phyloP scores from a whole-genome alignment of 37 sponge, comb jelly and placozoan species.

The Corticium candelabrum region DNA sequence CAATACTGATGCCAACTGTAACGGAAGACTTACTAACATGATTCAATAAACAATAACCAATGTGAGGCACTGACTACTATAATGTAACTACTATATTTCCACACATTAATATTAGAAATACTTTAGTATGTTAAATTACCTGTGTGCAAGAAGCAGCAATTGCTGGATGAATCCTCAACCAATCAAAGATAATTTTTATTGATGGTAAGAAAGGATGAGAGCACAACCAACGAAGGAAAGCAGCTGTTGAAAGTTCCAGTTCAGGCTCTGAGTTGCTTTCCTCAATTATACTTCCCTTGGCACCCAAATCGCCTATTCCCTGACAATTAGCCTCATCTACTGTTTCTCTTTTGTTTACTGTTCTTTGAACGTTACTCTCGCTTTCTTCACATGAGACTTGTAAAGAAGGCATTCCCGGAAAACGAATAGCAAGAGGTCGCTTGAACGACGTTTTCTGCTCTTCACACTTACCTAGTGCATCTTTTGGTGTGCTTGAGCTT shows the following conservation, averaged over 20 bases:
- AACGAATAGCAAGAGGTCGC: neutral
- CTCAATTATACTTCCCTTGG: no score
- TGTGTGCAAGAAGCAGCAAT: slow-evolving; percentile 66
- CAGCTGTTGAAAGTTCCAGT: neutral
- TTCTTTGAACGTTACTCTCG: no score
- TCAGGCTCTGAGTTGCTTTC: neutral
- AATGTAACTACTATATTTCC: no score
- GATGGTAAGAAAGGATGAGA: neutral
- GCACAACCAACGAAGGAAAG: neutral
- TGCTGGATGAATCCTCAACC: slow-evolving; percentile 60
- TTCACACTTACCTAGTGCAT: no score
- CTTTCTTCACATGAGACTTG: no score
- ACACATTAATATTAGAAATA: no score
- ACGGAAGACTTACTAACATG: no score
- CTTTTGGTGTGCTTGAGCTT: neutral
- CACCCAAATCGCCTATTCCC: no score
- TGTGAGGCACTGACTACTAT: no score
- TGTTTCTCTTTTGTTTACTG: neutral
- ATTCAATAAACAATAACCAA: no score
- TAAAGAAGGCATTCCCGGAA: neutral
- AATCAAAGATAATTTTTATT: slow-evolving; percentile 30
- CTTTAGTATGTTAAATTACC: slow-evolving; percentile 36
- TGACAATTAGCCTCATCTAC: neutral
- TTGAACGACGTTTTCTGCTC: neutral
- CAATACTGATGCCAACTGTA: no score